Base-by-base conservation (phyloP, 2,113 vertebrate genomes). In the Nerophis ophidion region DNA sequence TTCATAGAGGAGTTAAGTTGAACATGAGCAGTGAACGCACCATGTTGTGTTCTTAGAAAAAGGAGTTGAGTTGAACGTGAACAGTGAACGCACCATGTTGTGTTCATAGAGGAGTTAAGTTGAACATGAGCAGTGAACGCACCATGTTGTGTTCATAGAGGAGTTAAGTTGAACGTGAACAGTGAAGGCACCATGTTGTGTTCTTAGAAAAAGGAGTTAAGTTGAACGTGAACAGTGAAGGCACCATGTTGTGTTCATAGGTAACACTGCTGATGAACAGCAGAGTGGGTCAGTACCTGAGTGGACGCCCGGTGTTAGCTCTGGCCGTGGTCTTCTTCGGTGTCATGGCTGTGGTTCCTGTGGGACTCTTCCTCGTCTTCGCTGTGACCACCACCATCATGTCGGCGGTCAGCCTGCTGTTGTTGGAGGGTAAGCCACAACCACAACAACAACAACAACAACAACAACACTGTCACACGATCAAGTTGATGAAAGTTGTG, bases 301-400 rank as follows among this genome's bases (percentile, higher is more conserved):
- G 91, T 79, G 80, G 81, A 14, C 93, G 91, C 38, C 93, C 94
- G 7, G 89, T 93, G 49, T 13, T 93, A 6, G 86, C 92, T 19
- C 84, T 95, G 26, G 71, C 90, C 0, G 48, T 91, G 65, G 49
- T 96, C 75, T 55, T 94, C 58, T 98, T 97, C 69, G 6, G 84
- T 12, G 72, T 80, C 15, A 75, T 89, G 68, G 89, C 92, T 0
- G 86, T 88, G 0, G 3, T 96, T n/a, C 95, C 95, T 0, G 42
- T 93, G 10, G 90, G 90, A 0, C 69, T 94, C 65, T 96, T 97
- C 84, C 72, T 96, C 61, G 51, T 82, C 34, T 89, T 95, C 38
- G 86, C 93, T 11, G 66, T 91, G 10, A 66, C 90, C 5, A 92
- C 92, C 40, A 65, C 82, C 11, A 5, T 91, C n/a, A 82, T 90